phyloP scores from a whole-genome alignment of 2,888 invertebrate species.

The Sipha maydis region DNA sequence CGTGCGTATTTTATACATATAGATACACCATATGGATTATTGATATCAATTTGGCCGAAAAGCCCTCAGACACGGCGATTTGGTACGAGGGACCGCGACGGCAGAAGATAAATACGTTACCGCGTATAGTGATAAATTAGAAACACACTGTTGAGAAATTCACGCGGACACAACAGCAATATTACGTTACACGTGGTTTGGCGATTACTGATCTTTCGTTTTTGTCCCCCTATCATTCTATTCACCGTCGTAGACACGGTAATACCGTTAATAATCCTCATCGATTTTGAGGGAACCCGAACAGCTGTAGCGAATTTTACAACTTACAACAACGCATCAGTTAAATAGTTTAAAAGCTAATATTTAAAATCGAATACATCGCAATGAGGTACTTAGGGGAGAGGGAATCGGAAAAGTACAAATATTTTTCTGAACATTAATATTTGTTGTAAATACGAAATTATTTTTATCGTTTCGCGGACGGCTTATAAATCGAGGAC shows the following conservation, averaged over 20 bases:
- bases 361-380: slow-evolving; percentile 15
- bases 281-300: not conserved
- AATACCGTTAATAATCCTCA: not conserved
- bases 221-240: not conserved
- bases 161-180: not conserved
- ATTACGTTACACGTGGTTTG: not conserved
- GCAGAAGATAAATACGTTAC: not conserved
- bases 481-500: not conserved
- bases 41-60: slow-evolving; percentile 29
- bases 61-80: not conserved
- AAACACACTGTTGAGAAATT: not conserved
- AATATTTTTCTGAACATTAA: not conserved
- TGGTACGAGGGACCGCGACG: not conserved
- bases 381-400: not conserved
- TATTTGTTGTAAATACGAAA: not conserved
- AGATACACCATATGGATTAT: not conserved
- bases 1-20: not conserved
- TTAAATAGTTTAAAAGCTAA: not conserved
- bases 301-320: not conserved
- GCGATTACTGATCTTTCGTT: not conserved
- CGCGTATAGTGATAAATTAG: not conserved
- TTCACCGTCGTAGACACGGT: not conserved
- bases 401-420: not conserved
- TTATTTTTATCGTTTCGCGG: not conserved
- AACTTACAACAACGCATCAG: not conserved